Evolutionary conservation across 2,113 vertebrate species (phyloP).

Genomic region (Nerophis ophidion): DNA sequence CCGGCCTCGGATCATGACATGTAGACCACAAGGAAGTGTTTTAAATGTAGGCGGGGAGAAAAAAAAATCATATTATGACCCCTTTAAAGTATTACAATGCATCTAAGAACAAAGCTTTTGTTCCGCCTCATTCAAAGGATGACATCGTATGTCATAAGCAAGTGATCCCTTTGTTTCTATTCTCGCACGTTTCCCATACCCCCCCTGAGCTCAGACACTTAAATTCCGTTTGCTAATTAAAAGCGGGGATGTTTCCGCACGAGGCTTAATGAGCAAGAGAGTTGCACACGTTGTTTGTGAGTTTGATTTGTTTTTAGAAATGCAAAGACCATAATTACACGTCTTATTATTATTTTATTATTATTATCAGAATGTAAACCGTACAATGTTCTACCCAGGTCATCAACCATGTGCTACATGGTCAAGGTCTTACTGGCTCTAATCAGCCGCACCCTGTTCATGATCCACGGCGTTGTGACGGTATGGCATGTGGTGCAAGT

Average conservation of each 20-base stretch:
- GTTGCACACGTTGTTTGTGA: background rate
- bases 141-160: background rate
- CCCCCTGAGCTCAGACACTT: slow-evolving; percentile 22
- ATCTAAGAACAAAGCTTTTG: background rate
- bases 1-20: too few species aligned
- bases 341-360: background rate
- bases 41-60: too few species aligned
- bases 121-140: background rate
- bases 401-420: slow-evolving; percentile 45
- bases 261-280: slow-evolving; percentile 3
- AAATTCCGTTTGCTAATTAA: slow-evolving; percentile 35
- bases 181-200: slow-evolving; percentile 27
- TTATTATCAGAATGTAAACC: background rate
- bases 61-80: too few species aligned
- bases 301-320: too few species aligned
- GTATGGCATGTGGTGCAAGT: slow-evolving; percentile 69
- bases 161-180: slow-evolving; percentile 19
- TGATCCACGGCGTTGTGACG: slow-evolving; percentile 62
- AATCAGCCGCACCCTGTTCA: slow-evolving; percentile 70
- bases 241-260: slow-evolving; percentile 9
- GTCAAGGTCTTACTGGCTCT: slow-evolving; percentile 61
- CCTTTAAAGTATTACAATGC: background rate
- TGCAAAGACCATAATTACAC: background rate
- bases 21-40: too few species aligned
- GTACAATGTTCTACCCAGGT: slow-evolving; percentile 7